These are phyloP conservation scores for Hypomecis punctinalis DNA, from an alignment of 2,888 invertebrate genomes.

Conservation along the genomic window DNA sequence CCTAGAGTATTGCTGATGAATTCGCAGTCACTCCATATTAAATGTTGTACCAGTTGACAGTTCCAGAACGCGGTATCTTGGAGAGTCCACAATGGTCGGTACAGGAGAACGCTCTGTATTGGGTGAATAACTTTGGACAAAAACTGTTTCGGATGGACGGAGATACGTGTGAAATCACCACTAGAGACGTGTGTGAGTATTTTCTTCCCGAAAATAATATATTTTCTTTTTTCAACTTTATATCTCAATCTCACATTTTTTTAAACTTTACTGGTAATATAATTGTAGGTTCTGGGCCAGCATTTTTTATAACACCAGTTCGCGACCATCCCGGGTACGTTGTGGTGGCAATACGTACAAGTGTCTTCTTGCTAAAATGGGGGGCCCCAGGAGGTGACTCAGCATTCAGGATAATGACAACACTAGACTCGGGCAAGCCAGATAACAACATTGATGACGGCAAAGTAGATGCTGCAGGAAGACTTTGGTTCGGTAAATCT, in stretches of 20 bases:
- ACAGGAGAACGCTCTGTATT: conserved; percentile 25
- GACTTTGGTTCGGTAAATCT: conserved; percentile 81
- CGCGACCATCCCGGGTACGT: conserved; percentile 15
- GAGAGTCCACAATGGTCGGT: conserved; percentile 30
- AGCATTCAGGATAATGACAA: conserved; percentile 18
- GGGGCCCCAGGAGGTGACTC: conserved; percentile 11
- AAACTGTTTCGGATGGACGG: conserved; percentile 15
- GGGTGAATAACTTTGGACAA: conserved; percentile 9
- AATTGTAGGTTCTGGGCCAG: conserved; percentile 15
- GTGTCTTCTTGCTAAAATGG: conserved; percentile 26
- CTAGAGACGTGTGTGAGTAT: conserved; percentile 18
- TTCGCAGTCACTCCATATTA: no score
- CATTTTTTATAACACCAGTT: conserved; percentile 17
- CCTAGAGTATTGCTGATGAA: no score
- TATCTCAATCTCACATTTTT: no score
- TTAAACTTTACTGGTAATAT: background rate
- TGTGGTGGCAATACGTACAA: conserved; percentile 13
- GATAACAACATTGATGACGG: conserved; percentile 82
- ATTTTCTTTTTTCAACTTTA: background rate
- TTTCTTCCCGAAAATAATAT: background rate
- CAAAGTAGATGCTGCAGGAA: conserved; percentile 82
- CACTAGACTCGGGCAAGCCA: conserved; percentile 27
- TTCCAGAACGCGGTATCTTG: conserved; percentile 2
- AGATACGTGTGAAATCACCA: conserved; percentile 17
- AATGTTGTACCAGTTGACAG: conserved; percentile 11